Base-by-base conservation (phyloP, 2,888 invertebrate genomes). In the Pyrrhia umbra region DNA sequence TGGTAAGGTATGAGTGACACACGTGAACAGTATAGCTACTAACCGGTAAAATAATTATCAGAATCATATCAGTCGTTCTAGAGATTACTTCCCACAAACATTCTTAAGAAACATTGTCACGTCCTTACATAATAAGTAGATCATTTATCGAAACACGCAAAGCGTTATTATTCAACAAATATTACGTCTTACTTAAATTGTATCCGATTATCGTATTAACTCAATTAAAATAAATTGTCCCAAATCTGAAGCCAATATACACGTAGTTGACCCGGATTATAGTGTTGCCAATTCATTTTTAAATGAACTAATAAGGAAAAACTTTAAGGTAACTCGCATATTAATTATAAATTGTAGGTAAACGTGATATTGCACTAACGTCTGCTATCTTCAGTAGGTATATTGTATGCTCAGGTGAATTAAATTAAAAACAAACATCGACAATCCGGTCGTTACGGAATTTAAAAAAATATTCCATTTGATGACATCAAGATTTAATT, bases 261-360 rank as follows among this genome's bases (percentile, higher is more conserved):
- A 23, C 4, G 15, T 21, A 51, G 23, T 39, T 51, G 16, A 39
- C 51, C 51, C 37, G 23, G 34, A 37, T 37, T 50, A 6, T 30
- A 30, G 30, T 37, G 21, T 37, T 3, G 21, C 3, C 1, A 21
- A 34, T 39, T 37, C 13, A 13, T 30, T 6, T 21, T 10, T 50
- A 10, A 16, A 16, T 25, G 15, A 10, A 42, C 4, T 18, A 13
- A 27, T 3, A 25, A 39, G 56, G 56, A 57, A 39, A 57, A 47
- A 27, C 5, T 18, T 20, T 15, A 57, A 39, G 49, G 49, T 49
- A 49, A 5, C 15, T 18, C 27, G 6, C 27, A 13, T 16, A 30
- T 30, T 30, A 30, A 20, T 21, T 20, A 42, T 6, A n/a, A n/a
- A 27, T 2, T 20, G 27, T 23, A 15, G 15, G n/a, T 45, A 23